Base-by-base conservation (phyloP, 2,113 vertebrate genomes). In the Oreochromis aureus region DNA sequence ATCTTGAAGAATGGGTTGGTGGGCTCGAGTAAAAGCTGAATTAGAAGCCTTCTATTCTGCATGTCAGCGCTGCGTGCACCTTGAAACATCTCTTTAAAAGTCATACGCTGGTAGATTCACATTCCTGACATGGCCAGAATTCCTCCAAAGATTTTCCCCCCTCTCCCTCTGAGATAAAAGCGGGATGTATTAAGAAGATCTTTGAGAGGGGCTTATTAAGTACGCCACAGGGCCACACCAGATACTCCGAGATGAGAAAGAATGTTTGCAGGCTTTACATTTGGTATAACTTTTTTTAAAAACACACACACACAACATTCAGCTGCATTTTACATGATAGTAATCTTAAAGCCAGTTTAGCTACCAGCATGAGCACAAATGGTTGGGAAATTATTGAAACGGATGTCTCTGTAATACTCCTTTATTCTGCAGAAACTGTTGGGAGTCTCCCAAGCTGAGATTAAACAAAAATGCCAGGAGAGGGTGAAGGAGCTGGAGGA, bases 401-500 rank as follows among this genome's bases (percentile, higher is more conserved):
- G 24, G 10, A 39, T 58, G 39, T 13, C n/a, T 63, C 39, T 83
- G 32, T 82, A 48, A 82, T 87, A 34, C n/a, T 82, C 53, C 30
- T 92, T 82, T 27, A 19, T 56, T 87, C 48, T 61, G 78, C 94
- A 97, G 97, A 97, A 97, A 96, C 96, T 97, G 53, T 87, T 97
- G 88, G 97, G 97, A 87, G 86, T 97, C 41, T 96, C 96, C 61
- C 96, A 96, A 86, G 89, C 96, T n/a, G 97, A 97, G 90, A 97
- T 97, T 78, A 95, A 84, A 89, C 96, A 97, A 79, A 97, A 97
- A 95, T 96, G 95, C 27, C 96, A 97, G 90, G 96, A 96, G 81
- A 96, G 97, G 46, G 94, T 96, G 89, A 97, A 97, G 92, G 97
- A 97, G 91, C 91, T 97, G 90, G 97, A 97, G 18, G 97, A 97